Conservation (phyloP, 2,113 vertebrate genomes). For the human region DNA sequence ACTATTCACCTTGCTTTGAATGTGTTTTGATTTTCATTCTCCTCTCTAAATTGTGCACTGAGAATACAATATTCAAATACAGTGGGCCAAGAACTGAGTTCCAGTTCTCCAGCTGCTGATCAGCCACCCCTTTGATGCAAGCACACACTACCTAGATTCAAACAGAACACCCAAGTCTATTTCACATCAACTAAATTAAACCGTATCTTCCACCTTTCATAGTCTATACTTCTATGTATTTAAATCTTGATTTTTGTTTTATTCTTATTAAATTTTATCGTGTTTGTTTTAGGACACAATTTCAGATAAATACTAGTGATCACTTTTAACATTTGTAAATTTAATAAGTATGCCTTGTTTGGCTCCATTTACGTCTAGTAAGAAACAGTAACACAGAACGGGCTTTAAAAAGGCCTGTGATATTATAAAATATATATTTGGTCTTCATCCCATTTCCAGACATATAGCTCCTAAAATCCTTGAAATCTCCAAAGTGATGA, state of each 20-base stretch:
- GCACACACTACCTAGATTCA: not conserved
- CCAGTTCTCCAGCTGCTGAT: not conserved
- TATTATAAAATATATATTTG: not conserved
- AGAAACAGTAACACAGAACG: not conserved
- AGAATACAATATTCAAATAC: not conserved
- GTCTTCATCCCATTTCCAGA: not conserved
- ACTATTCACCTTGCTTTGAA: not conserved
- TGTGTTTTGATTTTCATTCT: not conserved
- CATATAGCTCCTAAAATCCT: not conserved
- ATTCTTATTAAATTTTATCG: slow-evolving; percentile 3
- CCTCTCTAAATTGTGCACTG: not conserved
- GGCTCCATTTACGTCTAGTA: not conserved
- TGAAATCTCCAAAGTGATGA: not conserved
- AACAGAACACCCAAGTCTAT: not conserved
- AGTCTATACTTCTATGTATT: not conserved
- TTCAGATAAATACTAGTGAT: not conserved
- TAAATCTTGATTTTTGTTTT: not conserved
- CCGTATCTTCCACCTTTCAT: not conserved
- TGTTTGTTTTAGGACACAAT: not conserved
- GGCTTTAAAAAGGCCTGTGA: not conserved
- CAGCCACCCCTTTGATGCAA: slow-evolving; percentile 2
- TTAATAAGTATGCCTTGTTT: not conserved
- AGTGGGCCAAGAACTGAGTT: not conserved
- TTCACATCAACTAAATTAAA: not conserved
- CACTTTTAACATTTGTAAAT: not conserved